Base-by-base conservation (phyloP, 2,888 invertebrate genomes). In the Halictus quadricinctus region DNA sequence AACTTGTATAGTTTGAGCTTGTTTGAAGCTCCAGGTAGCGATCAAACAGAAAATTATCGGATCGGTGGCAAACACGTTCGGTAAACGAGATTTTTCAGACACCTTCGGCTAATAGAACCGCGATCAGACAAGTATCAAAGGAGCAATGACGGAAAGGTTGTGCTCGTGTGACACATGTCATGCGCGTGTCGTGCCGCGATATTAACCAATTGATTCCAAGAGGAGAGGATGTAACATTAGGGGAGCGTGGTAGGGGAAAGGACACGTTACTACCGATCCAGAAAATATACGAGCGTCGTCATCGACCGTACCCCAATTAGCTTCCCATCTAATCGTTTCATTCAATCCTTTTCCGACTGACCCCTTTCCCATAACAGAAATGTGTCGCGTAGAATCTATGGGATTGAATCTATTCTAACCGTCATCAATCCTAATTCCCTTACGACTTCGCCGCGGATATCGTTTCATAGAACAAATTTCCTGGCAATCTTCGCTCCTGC, bases 171-270 rank as follows among this genome's bases (percentile, higher is more conserved):
- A 81, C 75, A 75, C 72, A 85, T 83, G 85, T 81, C 86, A 88
- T 79, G 87, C 87, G 87, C 84, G 83, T 87, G 87, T 82, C 83
- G 75, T 82, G 60, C 79, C 43, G 82, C 75, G 80, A 79, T 78
- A 91, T 90, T 92, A 90, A 91, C 87, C 91, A 91, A 91, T 91
- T 91, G 88, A 87, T 88, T 69, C 76, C 25, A 72, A 87, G 87
- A 87, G 88, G 87, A 89, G 87, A 90, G 88, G 88, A 86, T 81
- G 87, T 86, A 77, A 80, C 76, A 80, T 80, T 80, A 80, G 87
- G 83, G 84, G 84, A 77, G 72, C 85, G 70, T 70, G 69, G 25
- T n/a, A 60, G 64, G 54, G 13, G 64, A 58, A 72, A 64, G 58
- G 76, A 60, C 72, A 80, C 54, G 83, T 70, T 86, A 88, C 84